A percentile compares a stretch with the other conserved stretches of the same genome.
These are phyloP conservation scores for Chaunax sp. DNA, from an alignment of 2,797 vertebrate species.

Conservation along the genomic window DNA sequence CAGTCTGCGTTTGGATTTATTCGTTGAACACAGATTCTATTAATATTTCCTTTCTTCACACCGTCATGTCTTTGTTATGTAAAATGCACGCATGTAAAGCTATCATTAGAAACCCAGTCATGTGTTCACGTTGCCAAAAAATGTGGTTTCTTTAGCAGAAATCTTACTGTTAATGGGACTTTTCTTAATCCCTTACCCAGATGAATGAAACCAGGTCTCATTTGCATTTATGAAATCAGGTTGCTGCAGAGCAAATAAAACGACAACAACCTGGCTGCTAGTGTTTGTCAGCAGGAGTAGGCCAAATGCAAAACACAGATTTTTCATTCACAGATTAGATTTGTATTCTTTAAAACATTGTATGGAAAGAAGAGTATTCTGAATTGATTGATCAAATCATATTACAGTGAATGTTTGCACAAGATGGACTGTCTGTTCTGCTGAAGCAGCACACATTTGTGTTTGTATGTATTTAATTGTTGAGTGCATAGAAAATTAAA, in stretches of 20 bases:
- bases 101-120: no score
- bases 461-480: neutral
- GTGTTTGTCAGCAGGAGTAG: slow-evolving; percentile 19
- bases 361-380: neutral
- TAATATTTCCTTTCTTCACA: no score
- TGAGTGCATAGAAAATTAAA: neutral
- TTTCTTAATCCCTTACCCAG: slow-evolving; percentile 8
- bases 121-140: neutral
- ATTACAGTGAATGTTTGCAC: slow-evolving; percentile 20
- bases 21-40: no score
- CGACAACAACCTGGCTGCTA: neutral
- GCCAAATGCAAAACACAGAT: slow-evolving; percentile 41
- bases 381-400: neutral
- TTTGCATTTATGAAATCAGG: slow-evolving; percentile 47
- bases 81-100: no score
- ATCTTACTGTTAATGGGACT: slow-evolving; percentile 3
- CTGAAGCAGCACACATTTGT: neutral
- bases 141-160: slow-evolving; percentile 1
- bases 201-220: slow-evolving; percentile 30
- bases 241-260: slow-evolving; percentile 34
- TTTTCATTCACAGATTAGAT: no score
- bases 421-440: neutral
- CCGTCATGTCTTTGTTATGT: no score
- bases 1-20: no score
- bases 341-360: neutral